Percentiles rank a stretch among this genome's conserved stretches.
Evolutionary conservation across 2,888 invertebrate species (phyloP).

Genomic region (Arge pagana): DNA sequence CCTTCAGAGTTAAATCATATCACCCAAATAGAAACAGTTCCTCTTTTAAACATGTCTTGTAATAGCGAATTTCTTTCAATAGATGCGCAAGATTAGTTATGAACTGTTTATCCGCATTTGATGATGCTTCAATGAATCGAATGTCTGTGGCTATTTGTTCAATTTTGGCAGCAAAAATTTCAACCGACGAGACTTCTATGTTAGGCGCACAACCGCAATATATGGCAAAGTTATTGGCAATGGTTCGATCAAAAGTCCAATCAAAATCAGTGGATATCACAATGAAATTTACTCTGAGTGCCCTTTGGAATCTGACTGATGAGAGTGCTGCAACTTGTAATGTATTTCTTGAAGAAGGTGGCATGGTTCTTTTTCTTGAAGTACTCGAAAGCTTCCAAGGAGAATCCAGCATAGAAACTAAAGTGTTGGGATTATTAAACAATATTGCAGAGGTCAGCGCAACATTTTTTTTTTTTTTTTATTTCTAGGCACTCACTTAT

Average conservation of each 20-base stretch:
- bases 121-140: conserved; percentile 72
- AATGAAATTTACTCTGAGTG: conserved; percentile 76
- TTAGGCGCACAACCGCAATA: conserved; percentile 70
- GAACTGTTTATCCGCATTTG: conserved; percentile 71
- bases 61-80: conserved; percentile 31
- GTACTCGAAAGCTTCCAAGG: conserved; percentile 68
- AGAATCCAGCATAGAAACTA: conserved; percentile 73
- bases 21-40: too few species aligned
- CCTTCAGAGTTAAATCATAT: background rate
- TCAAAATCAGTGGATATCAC: conserved; percentile 67
- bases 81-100: conserved; percentile 73
- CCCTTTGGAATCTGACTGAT: conserved; percentile 79
- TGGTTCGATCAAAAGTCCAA: conserved; percentile 65
- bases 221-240: conserved; percentile 69
- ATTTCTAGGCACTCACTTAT: background rate
- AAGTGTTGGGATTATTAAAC: conserved; percentile 74
- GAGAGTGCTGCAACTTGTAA: conserved; percentile 74
- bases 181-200: conserved; percentile 70
- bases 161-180: conserved; percentile 68
- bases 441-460: conserved; percentile 73
- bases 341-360: conserved; percentile 70
- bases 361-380: conserved; percentile 69
- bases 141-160: conserved; percentile 83
- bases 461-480: background rate
- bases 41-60: background rate